Percentiles rank a stretch among this genome's conserved stretches.
phyloP scores from a whole-genome alignment of 2,797 vertebrate species.

The Aeoliscus strigatus region DNA sequence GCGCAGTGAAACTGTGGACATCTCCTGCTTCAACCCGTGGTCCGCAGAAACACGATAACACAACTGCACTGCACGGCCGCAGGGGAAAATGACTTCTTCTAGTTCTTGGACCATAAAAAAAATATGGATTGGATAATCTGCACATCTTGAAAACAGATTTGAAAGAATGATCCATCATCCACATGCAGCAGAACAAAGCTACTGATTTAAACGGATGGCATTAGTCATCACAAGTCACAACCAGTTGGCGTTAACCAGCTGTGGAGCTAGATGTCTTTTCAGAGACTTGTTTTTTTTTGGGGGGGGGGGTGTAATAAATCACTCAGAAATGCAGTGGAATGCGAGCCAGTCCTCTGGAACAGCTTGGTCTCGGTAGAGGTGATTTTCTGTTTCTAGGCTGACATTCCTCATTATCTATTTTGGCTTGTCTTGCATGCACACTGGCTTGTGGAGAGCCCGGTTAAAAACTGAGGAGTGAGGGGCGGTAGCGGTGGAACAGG shows the following conservation, averaged over 20 bases:
- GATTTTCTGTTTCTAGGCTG: slow-evolving; percentile 69
- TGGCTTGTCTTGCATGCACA: slow-evolving; percentile 59
- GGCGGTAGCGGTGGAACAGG: slow-evolving; percentile 6
- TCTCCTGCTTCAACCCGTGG: slow-evolving; percentile 49
- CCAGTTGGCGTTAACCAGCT: slow-evolving; percentile 79
- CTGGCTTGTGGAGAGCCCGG: slow-evolving; percentile 52
- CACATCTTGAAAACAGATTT: slow-evolving; percentile 65
- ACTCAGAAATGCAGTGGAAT: slow-evolving; percentile 67
- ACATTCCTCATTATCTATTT: slow-evolving; percentile 75
- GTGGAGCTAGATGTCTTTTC: slow-evolving; percentile 72
- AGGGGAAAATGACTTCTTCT: slow-evolving; percentile 38
- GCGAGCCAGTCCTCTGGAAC: slow-evolving; percentile 62
- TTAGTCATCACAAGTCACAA: slow-evolving; percentile 77
- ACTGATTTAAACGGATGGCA: slow-evolving; percentile 74
- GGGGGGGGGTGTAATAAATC: slow-evolving; percentile 72
- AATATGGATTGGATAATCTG: slow-evolving; percentile 53
- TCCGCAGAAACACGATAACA: slow-evolving; percentile 64
- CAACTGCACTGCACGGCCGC: slow-evolving; percentile 36
- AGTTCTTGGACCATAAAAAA: slow-evolving; percentile 21
- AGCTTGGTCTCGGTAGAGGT: slow-evolving; percentile 70
- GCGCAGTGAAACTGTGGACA: slow-evolving; percentile 67
- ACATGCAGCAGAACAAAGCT: slow-evolving; percentile 70
- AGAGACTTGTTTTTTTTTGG: slow-evolving; percentile 61
- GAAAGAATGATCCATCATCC: slow-evolving; percentile 70
- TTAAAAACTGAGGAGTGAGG: slow-evolving; percentile 56